These are phyloP conservation scores for Melanogrammus aeglefinus DNA, from an alignment of 2,797 vertebrate genomes.

Conservation along the genomic window DNA sequence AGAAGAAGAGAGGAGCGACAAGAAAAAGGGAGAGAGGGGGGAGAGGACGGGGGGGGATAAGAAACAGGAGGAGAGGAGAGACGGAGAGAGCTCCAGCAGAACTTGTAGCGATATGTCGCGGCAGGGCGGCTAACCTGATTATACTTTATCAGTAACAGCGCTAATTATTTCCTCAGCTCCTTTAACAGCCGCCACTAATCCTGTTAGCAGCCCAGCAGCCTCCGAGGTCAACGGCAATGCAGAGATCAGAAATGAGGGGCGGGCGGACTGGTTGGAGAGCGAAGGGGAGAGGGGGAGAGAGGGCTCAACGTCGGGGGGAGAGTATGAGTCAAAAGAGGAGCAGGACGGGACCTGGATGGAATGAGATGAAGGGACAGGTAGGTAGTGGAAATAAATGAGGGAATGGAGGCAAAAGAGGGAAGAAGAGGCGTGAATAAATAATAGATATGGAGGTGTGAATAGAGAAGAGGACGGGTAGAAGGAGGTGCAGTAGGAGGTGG, in stretches of 20 bases:
- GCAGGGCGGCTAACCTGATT: constrained; percentile 59
- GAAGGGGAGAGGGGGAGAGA: background rate
- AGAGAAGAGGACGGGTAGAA: background rate
- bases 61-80: background rate
- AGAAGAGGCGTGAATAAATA: background rate
- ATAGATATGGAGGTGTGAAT: background rate
- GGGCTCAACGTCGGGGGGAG: background rate
- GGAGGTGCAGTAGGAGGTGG: background rate
- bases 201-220: constrained; percentile 62
- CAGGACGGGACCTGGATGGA: background rate
- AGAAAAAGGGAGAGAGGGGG: background rate
- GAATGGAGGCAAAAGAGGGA: background rate
- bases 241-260: background rate
- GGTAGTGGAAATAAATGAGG: constrained; percentile 17
- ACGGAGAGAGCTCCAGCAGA: constrained; percentile 16
- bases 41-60: background rate
- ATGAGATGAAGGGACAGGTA: constrained; percentile 22
- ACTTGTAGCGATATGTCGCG: constrained; percentile 62
- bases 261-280: constrained; percentile 14
- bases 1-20: background rate
- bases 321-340: background rate
- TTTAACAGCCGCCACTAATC: constrained; percentile 70
- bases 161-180: constrained; percentile 74
- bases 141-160: constrained; percentile 72
- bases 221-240: constrained; percentile 43